phyloP scores from a whole-genome alignment of 2,113 vertebrate species.

The Notechis scutatus region DNA sequence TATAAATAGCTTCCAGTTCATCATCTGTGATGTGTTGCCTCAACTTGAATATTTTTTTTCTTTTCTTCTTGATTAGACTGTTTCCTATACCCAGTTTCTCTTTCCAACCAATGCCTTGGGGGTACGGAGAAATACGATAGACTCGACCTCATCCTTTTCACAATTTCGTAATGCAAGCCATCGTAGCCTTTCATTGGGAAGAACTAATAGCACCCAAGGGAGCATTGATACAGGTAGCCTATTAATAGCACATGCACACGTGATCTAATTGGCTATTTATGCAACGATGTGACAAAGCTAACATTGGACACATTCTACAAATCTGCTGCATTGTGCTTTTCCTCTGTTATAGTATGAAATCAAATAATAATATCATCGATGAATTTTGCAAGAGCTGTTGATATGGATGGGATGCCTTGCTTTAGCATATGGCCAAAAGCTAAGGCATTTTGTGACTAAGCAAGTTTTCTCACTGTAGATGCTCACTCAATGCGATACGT shows the following conservation, averaged over 20 bases:
- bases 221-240: conserved; percentile 89
- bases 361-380: background rate
- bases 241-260: background rate
- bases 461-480: background rate
- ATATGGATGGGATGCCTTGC: background rate
- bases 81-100: conserved; percentile 96
- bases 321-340: background rate
- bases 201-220: conserved; percentile 94
- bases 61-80: conserved; percentile 75
- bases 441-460: background rate
- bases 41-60: background rate
- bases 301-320: background rate
- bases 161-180: conserved; percentile 93
- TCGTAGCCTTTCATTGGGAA: conserved; percentile 89
- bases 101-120: conserved; percentile 92
- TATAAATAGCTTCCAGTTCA: background rate
- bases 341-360: background rate
- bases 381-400: background rate
- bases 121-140: conserved; percentile 90
- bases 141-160: conserved; percentile 93
- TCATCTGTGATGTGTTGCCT: background rate
- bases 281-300: background rate
- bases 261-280: background rate
- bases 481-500: background rate
- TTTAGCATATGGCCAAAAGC: background rate